Evolutionary conservation across 2,113 vertebrate genomes (phyloP).

Genomic region (Lagopus muta): DNA sequence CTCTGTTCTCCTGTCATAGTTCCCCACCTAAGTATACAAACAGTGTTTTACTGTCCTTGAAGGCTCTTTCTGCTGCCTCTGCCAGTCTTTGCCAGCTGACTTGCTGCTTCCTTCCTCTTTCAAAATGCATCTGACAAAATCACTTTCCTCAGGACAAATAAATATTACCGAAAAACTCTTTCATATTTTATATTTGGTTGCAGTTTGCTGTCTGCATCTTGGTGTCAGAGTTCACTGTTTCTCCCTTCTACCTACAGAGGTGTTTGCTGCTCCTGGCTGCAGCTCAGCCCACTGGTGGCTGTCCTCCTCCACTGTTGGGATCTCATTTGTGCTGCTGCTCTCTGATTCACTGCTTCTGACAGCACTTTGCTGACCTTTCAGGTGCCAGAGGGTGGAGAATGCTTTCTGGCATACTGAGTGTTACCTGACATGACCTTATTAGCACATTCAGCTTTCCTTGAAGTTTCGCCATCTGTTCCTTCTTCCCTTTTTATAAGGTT

Average conservation of each 20-base stretch:
- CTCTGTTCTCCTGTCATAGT: not conserved
- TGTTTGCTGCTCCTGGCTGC: not conserved
- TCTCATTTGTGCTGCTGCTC: not conserved
- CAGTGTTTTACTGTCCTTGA: constrained; percentile 23
- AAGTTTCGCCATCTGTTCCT: not conserved
- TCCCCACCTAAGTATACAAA: not conserved
- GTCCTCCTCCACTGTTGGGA: not conserved
- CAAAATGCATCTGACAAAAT: constrained; percentile 31
- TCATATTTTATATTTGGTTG: constrained; percentile 23
- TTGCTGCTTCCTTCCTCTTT: constrained; percentile 41
- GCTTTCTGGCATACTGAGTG: accelerated
- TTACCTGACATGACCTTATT: not conserved
- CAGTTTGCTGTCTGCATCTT: not conserved
- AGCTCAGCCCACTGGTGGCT: not conserved
- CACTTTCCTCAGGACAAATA: not conserved
- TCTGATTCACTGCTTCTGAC: not conserved
- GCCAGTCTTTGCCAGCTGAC: constrained; percentile 33
- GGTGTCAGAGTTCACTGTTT: accelerated
- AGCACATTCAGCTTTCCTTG: not conserved
- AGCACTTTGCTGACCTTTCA: not conserved
- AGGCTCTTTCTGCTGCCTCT: constrained; percentile 31
- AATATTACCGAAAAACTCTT: not conserved
- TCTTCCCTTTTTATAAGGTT: not conserved
- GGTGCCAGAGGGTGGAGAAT: not conserved
- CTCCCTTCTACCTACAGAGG: not conserved